Evolutionary conservation across 2,888 invertebrate species (phyloP), one percentile per base, ranked within the genome.

Genomic region (Quadroppia sp.): DNA sequence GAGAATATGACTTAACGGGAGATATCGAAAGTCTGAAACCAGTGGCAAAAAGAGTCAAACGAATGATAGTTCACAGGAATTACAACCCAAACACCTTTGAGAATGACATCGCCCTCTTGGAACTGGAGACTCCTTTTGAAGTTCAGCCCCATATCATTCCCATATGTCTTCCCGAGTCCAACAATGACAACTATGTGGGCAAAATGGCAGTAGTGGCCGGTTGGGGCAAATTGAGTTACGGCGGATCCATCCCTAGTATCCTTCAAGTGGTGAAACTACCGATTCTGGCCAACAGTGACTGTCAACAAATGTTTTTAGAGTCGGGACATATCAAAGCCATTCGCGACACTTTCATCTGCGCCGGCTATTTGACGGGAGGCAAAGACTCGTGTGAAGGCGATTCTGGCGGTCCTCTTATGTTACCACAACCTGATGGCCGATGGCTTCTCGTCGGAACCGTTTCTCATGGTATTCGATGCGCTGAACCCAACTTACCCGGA

Each of bases 391-490:
- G 79, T 25, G 78, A 79, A 93, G 94, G 94, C 76, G 94, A 94
- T 85, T 92, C 92, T 77, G 94, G 94, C 0, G 94, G 94, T 13
- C 94, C 94, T 0, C 82, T 94, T 77, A 92, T 93, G 71, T 84
- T 93, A 13, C 90, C 90, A 80, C 86, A 89, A 0, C 92, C 92
- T 79, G 93, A 94, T 0, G 76, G 76, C 20, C 87, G 89, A 76
- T 94, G 92, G 88, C 89, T 92, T 77, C 84, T 94, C 6, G 91
- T 91, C 0, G 94, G 94, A 7, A 94, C 94, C 0, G 94, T 94
- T 0, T 94, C 93, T 9, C 94, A 94, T 80, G 94, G 94, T n/a
- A 94, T 94, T 79, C 92, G 93, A 81, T 94, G 94, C 80, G 94
- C 94, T 0, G 91, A 92, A 3, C 93, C 94, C 0, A 93, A 91